A percentile compares a stretch with the other conserved stretches of the same genome.
phyloP scores from a whole-genome alignment of 2,888 invertebrate species.

The Melieria crassipennis region DNA sequence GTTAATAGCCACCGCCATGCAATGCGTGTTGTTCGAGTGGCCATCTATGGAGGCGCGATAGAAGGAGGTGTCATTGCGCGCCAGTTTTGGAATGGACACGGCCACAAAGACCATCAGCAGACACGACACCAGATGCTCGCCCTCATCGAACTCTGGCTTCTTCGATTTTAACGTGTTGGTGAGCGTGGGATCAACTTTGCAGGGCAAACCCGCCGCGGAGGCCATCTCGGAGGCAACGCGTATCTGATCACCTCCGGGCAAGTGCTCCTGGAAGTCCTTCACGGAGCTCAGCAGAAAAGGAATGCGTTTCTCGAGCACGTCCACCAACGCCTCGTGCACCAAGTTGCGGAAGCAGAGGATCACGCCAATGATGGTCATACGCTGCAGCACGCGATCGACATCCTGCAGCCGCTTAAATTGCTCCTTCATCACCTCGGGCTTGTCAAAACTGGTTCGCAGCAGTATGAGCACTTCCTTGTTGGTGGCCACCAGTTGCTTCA shows the following conservation, averaged over 20 bases:
- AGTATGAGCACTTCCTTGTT: conserved; percentile 93
- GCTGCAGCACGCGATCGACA: conserved; percentile 93
- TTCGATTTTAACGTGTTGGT: conserved; percentile 90
- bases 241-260: conserved; percentile 89
- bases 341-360: conserved; percentile 95
- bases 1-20: conserved; percentile 95
- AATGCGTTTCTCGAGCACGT: conserved; percentile 92
- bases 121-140: conserved; percentile 93
- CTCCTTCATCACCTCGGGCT: conserved; percentile 98
- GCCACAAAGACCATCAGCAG: conserved; percentile 98
- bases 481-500: conserved; percentile 88
- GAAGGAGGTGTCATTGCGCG: conserved; percentile 88
- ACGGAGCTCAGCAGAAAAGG: conserved; percentile 96
- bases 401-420: conserved; percentile 89
- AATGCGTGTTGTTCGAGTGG: conserved; percentile 99
- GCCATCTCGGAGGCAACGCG: conserved; percentile 97
- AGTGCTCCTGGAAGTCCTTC: conserved; percentile 91
- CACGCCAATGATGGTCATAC: conserved; percentile 98
- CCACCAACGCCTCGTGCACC: conserved; percentile 92
- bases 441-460: conserved; percentile 95
- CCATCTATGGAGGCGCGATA: conserved; percentile 89
- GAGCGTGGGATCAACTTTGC: conserved; percentile 95
- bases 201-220: conserved; percentile 91
- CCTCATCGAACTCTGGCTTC: conserved; percentile 87
- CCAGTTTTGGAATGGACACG: conserved; percentile 94